Conservation (phyloP, 1,140 invertebrate genomes). For the Zophobas morio region DNA sequence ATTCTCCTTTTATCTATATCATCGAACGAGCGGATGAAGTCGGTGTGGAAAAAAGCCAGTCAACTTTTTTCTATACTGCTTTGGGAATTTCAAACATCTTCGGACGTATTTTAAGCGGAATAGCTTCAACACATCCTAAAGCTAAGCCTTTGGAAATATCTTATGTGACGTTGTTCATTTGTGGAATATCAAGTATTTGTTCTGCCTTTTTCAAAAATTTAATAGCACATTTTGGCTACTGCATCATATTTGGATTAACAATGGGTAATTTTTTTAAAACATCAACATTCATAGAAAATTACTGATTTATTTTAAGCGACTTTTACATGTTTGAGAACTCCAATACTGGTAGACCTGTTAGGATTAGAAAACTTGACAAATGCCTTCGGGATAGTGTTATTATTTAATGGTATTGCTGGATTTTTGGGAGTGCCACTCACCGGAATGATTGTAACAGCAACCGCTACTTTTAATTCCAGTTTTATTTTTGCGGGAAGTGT, state of each 20-base stretch:
- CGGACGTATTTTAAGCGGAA: conserved; percentile 85
- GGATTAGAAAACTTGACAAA: conserved; percentile 97
- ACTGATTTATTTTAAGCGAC: conserved; percentile 78
- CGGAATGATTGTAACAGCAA: conserved; percentile 89
- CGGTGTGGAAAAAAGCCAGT: conserved; percentile 68
- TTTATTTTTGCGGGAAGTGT: conserved; percentile 89
- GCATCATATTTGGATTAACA: conserved; percentile 29
- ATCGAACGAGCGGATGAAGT: conserved; percentile 70
- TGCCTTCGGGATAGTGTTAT: conserved; percentile 93
- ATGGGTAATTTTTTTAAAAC: conserved; percentile 20
- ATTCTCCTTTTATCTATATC: conserved; percentile 92
- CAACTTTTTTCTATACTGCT: conserved; percentile 83
- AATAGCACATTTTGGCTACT: conserved; percentile 7
- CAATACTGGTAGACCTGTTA: conserved; percentile 95
- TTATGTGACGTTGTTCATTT: conserved; percentile 58
- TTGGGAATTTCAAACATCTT: conserved; percentile 93
- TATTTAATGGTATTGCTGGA: conserved; percentile 93
- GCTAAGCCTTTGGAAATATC: conserved; percentile 57
- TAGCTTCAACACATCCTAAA: conserved; percentile 57
- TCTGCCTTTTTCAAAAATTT: conserved; percentile 49
- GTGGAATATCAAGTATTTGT: conserved; percentile 55
- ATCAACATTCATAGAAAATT: not conserved
- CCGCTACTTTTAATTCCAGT: conserved; percentile 85
- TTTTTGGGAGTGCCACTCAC: conserved; percentile 86
- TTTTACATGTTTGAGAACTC: conserved; percentile 96